Percentiles rank a stretch among this genome's conserved stretches.
Evolutionary conservation across 2,113 vertebrate genomes (phyloP).

Genomic region (Brachyistius frenatus): DNA sequence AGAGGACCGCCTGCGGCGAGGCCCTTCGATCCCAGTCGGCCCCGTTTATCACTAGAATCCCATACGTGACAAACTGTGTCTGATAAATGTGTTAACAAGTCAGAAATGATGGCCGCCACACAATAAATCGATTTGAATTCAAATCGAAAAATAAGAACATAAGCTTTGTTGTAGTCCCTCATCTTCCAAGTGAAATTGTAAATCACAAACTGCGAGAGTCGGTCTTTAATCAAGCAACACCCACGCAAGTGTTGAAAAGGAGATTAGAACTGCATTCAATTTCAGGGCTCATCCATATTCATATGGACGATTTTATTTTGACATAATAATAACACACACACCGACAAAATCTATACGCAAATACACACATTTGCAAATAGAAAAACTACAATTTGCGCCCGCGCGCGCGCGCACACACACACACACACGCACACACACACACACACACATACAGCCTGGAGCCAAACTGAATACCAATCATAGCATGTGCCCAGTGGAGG

Average conservation of each 20-base stretch:
- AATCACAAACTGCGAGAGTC: neutral
- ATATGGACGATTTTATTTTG: too few species aligned
- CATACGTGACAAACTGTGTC: neutral
- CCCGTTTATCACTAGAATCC: neutral
- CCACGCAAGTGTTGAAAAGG: neutral
- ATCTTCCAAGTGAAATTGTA: too few species aligned
- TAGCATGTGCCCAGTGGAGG: neutral
- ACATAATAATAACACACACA: neutral
- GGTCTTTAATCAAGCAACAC: too few species aligned
- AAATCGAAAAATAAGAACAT: too few species aligned
- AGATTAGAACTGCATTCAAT: neutral
- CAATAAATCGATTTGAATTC: neutral
- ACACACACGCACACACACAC: neutral
- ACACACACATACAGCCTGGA: neutral
- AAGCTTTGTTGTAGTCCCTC: too few species aligned
- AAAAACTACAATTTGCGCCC: neutral
- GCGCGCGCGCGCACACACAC: neutral
- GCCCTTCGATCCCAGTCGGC: neutral
- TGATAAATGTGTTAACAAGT: too few species aligned
- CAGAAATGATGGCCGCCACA: neutral
- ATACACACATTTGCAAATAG: neutral
- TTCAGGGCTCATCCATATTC: neutral
- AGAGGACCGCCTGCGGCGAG: neutral
- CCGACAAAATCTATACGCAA: neutral
- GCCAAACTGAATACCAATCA: slow-evolving; percentile 25